Evolutionary conservation across 2,797 vertebrate genomes (phyloP), one percentile per base, ranked within the genome.

Genomic region (Stomatorhinus walkeri): DNA sequence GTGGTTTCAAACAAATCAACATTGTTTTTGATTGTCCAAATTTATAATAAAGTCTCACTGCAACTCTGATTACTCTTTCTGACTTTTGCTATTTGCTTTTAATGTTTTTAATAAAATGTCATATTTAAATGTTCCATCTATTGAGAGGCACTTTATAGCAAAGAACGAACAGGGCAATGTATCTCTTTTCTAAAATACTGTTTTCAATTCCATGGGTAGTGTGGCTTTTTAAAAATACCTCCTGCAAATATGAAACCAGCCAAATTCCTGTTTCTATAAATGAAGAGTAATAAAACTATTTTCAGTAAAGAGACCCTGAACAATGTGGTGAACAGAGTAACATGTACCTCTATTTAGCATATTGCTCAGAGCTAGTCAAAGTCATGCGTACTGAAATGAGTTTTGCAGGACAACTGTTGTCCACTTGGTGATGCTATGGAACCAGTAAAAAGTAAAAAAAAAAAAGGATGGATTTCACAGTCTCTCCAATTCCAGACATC

Each of bases 341-440:
- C 12, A 64, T 49, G 5, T 83, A 83, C n/a, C 16, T 48, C 79
- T 83, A 14, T 48, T n/a, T 4, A 0, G 19, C 81, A 51, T 84
- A 10, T 36, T 43, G 72, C 4, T 43, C 36, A 7, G 36, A 36
- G 72, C 36, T 40, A 16, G 72, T 79, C 36, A 43, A 43, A 43
- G 10, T 36, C 72, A 2, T 40, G 16, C 1, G 36, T 40, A 79
- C 36, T 43, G 40, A 79, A 79, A 79, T 40, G 1, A 84, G 46
- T 24, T 48, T 51, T 85, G 49, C 28, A 86, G 28, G 46, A 86
- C 49, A 56, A 40, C 85, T 51, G 49, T n/a, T 32, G 24, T 32
- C 85, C 85, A 86, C 85, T 32, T 86, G 85, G 52, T 54, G 85
- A 28, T 28, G 85, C 51, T 86, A 54, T 86, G 1, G 51, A 56